Percentiles rank a stretch among this genome's conserved stretches.
phyloP scores from a whole-genome alignment of 1,140 invertebrate genomes.

The Drosophila seguyi region DNA sequence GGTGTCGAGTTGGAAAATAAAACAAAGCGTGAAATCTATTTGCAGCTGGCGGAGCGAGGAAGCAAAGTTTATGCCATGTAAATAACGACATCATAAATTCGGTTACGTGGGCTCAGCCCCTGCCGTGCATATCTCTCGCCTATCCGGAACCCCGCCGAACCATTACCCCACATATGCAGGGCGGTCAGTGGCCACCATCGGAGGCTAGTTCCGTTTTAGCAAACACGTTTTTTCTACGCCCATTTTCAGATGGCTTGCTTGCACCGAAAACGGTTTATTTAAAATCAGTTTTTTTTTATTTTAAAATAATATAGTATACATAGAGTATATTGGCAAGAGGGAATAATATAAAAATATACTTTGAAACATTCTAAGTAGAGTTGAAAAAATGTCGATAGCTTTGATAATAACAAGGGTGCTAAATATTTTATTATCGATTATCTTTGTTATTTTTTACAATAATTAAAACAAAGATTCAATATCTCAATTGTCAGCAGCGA shows the following conservation, averaged over 20 bases:
- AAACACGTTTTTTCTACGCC: conserved; percentile 48
- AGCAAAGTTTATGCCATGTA: conserved; percentile 80
- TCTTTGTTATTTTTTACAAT: not conserved
- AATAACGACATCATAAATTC: conserved; percentile 83
- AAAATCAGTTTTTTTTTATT: not conserved
- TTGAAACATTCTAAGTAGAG: not conserved
- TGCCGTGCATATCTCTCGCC: conserved; percentile 63
- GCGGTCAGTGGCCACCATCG: conserved; percentile 34
- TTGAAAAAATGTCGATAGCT: not conserved
- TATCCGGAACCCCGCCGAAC: conserved; percentile 27
- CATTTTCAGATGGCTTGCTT: conserved; percentile 18
- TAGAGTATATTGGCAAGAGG: not conserved
- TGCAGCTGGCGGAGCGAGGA: conserved; percentile 51
- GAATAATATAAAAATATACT: not conserved
- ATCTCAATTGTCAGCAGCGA: not conserved
- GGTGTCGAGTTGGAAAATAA: conserved; percentile 58
- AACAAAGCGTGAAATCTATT: conserved; percentile 79
- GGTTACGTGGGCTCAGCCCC: conserved; percentile 56
- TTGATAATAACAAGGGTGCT: not conserved
- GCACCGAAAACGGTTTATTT: conserved; percentile 15
- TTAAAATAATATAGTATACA: not conserved
- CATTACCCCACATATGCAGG: conserved; percentile 31
- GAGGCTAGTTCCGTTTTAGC: conserved; percentile 75
- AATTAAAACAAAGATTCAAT: not conserved
- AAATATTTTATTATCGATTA: not conserved